These are phyloP conservation scores for Nematostella vectensis DNA, from an alignment of 92 coral and sea anemone genomes.

Conservation along the genomic window DNA sequence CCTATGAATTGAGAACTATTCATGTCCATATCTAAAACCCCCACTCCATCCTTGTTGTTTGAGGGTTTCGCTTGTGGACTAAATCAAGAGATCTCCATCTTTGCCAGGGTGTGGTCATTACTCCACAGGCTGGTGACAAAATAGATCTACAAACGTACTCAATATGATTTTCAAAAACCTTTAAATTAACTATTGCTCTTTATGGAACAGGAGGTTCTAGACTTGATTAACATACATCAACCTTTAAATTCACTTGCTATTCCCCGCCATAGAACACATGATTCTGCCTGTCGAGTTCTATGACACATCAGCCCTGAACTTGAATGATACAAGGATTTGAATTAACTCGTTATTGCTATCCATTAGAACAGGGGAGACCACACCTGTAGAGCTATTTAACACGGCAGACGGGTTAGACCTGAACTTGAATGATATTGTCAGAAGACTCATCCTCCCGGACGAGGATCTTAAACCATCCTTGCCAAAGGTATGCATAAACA, in stretches of 20 bases:
- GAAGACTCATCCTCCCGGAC: constrained; percentile 80
- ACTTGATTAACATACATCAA: no score
- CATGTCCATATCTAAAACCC: neutral
- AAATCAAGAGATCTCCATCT: constrained; percentile 4
- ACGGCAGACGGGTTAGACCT: constrained; percentile 66
- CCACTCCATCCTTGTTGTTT: neutral
- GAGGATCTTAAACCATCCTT: constrained; percentile 71
- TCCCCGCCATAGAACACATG: no score
- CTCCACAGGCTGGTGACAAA: constrained; percentile 10
- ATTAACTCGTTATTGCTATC: no score
- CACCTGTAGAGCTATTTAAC: constrained; percentile 69
- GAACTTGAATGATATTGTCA: constrained; percentile 56
- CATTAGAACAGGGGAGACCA: constrained; percentile 37
- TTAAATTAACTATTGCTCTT: no score
- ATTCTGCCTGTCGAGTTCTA: no score
- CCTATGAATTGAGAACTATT: no score
- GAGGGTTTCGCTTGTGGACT: constrained; percentile 11
- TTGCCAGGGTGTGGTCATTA: constrained; percentile 5
- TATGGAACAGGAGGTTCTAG: no score
- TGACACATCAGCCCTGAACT: no score
- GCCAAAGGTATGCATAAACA: no score
- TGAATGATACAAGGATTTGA: no score
- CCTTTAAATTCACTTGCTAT: no score
- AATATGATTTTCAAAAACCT: no score
- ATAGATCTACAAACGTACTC: constrained; percentile 4